These are phyloP conservation scores for Atlantisia rogersi DNA, from an alignment of 2,113 vertebrate genomes.

Conservation along the genomic window DNA sequence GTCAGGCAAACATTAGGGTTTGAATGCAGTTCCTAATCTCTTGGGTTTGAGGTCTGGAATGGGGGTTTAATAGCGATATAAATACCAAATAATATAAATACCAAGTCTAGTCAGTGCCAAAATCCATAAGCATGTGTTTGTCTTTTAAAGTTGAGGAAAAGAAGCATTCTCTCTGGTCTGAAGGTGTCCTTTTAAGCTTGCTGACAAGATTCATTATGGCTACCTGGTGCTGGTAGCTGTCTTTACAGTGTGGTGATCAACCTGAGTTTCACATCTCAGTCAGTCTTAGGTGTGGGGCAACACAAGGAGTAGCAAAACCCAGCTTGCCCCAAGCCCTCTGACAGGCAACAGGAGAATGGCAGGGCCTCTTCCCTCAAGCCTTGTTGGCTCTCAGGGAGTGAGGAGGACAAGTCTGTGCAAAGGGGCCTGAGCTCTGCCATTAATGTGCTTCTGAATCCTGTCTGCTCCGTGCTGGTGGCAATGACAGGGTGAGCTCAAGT, in stretches of 20 bases:
- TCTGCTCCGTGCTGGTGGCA: background rate
- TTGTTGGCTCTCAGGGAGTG: background rate
- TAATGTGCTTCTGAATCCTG: background rate
- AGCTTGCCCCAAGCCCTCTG: background rate
- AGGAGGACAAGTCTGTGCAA: background rate
- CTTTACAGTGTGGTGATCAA: background rate
- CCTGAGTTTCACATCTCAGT: background rate
- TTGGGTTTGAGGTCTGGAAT: background rate
- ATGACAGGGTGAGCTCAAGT: background rate
- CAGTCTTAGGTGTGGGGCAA: background rate
- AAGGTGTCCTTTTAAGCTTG: background rate
- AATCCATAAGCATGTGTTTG: background rate
- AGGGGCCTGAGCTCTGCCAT: background rate
- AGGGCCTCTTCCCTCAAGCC: background rate
- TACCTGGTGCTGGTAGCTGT: background rate
- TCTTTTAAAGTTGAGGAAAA: background rate
- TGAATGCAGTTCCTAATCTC: background rate
- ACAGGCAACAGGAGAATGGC: rapidly evolving
- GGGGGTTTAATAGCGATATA: background rate
- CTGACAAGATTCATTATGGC: background rate
- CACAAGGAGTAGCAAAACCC: background rate
- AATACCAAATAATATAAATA: background rate
- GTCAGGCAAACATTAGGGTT: background rate
- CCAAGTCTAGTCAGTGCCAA: background rate
- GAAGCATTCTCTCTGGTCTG: background rate